Evolutionary conservation across 2,888 invertebrate genomes (phyloP), one percentile per base, ranked within the genome.

Genomic region (Hypercompe scribonia): DNA sequence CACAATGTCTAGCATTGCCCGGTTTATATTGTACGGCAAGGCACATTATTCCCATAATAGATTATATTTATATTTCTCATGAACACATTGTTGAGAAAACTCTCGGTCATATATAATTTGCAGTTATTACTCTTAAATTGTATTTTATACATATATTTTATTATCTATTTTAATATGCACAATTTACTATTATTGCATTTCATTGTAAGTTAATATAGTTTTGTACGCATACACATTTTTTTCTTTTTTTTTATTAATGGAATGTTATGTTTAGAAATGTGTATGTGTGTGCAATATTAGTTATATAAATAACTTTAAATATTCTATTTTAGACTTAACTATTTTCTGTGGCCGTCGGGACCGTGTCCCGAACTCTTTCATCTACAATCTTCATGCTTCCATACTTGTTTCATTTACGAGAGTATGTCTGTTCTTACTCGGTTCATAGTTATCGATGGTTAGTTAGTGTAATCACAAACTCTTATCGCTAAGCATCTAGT

Each of bases 231-330:
- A 95, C 95, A 95, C 95, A 95, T 93, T 93, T 92, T 24, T 88
- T 89, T 86, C 88, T 89, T 90, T n/a, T 84, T 88, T 91, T 91
- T 89, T 84, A 89, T 88, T 86, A 85, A 80, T 90, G 90, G 86
- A 90, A 90, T 88, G 88, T 90, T 91, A 89, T 83, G 90, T 92
- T 91, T 90, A 90, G 90, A 92, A 94, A 94, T 95, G 95, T 95
- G 95, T 95, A 95, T 95, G 96, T 95, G 95, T 95, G 95, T 96
- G 96, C 96, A 96, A 96, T 96, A 96, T 95, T 95, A 95, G 95
- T 93, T 94, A 78, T 94, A 94, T 89, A 88, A 69, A 87, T 91
- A 90, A 90, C 91, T 91, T 91, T 92, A 90, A 54, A 89, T 90
- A 89, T 87, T 90, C 89, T 92, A 90, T 91, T 91, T 91, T 93